Conservation (phyloP, 2,797 vertebrate genomes). For the Staurois parvus region DNA sequence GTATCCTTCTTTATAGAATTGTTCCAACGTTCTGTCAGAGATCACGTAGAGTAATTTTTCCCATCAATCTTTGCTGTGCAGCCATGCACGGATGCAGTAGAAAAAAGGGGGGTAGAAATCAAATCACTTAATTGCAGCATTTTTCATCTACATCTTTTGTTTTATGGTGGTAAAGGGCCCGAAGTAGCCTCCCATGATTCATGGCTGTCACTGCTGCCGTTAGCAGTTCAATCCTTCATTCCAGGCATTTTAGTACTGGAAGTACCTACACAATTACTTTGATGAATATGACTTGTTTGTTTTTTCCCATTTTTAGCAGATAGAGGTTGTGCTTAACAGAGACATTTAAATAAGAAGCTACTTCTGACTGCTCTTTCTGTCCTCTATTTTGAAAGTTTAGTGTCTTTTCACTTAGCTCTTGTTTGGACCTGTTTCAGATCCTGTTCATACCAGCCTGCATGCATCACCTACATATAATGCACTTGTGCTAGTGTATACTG, state of each 20-base stretch:
- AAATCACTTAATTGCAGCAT: slow-evolving; percentile 99
- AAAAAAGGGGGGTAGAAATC: slow-evolving; percentile 92
- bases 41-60: slow-evolving; percentile 89
- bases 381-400: slow-evolving; percentile 72
- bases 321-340: slow-evolving; percentile 86
- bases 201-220: slow-evolving; percentile 92
- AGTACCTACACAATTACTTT: slow-evolving; percentile 98
- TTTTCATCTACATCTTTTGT: slow-evolving; percentile 99
- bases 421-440: not conserved
- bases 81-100: slow-evolving; percentile 83
- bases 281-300: slow-evolving; percentile 99
- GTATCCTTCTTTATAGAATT: slow-evolving; percentile 86
- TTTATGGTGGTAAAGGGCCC: slow-evolving; percentile 96
- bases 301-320: slow-evolving; percentile 84
- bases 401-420: not conserved
- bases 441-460: too few relatives aligned
- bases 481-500: too few relatives aligned
- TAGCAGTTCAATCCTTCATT: slow-evolving; percentile 99
- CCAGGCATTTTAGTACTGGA: slow-evolving; percentile 88
- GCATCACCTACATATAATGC: too few relatives aligned
- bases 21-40: slow-evolving; percentile 88
- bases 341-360: slow-evolving; percentile 85
- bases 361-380: slow-evolving; percentile 73
- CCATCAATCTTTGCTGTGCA: slow-evolving; percentile 88
- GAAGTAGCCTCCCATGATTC: slow-evolving; percentile 97